Evolutionary conservation across 2,113 vertebrate genomes (phyloP).

Genomic region (Trichechus manatus): DNA sequence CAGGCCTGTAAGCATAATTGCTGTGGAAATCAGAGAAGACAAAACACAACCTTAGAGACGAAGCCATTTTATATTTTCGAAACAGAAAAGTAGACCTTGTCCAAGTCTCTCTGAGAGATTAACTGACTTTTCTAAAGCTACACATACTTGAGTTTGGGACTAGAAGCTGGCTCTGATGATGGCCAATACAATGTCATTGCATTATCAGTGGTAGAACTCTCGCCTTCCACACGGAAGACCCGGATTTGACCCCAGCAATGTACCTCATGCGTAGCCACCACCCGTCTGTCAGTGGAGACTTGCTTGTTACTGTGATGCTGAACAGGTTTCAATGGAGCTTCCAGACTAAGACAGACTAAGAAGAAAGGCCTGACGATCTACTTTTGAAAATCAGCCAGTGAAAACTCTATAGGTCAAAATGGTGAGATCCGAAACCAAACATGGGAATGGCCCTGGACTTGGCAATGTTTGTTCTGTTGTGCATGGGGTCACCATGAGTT

Average conservation of each 20-base stretch:
- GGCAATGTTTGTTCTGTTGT: background rate
- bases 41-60: background rate
- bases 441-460: background rate
- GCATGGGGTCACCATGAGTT: background rate
- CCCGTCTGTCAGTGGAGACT: background rate
- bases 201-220: background rate
- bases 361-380: background rate
- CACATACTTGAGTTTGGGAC: background rate
- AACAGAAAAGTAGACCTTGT: background rate
- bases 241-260: background rate
- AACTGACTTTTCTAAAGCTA: background rate
- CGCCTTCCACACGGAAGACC: background rate
- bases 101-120: background rate
- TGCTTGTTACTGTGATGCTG: background rate
- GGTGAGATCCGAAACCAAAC: background rate
- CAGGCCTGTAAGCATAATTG: background rate
- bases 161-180: background rate
- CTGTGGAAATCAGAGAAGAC: constrained; percentile 8
- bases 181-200: background rate
- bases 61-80: background rate
- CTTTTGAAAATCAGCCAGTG: background rate
- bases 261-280: background rate
- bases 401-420: background rate
- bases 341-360: background rate
- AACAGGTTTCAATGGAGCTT: background rate